These are phyloP conservation scores for Xenopus laevis DNA, from an alignment of 2,113 vertebrate genomes.

Conservation along the genomic window DNA sequence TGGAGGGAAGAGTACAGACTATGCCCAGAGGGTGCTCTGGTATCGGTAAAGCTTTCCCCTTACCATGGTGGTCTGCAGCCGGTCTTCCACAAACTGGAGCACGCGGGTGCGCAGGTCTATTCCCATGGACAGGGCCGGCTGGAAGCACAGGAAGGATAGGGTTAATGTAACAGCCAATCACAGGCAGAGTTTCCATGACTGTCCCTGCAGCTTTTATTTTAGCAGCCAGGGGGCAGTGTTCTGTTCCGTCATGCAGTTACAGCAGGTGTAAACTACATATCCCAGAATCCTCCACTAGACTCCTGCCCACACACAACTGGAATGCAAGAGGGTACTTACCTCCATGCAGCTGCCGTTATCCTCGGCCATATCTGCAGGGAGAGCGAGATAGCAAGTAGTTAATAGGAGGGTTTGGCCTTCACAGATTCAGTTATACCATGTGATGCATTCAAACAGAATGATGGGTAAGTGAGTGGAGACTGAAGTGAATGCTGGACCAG, in stretches of 20 bases:
- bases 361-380: conserved; percentile 54
- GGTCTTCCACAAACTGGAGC: conserved; percentile 71
- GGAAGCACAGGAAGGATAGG: conserved; percentile 14
- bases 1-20: no score
- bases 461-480: not conserved
- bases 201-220: no score
- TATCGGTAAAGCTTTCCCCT: not conserved
- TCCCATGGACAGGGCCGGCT: conserved; percentile 54
- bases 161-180: no score
- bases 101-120: conserved; percentile 60
- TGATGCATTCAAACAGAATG: not conserved
- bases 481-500: no score
- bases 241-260: no score
- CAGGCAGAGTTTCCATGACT: no score
- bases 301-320: no score
- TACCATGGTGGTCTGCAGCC: conserved; percentile 78
- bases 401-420: no score
- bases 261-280: no score
- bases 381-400: not conserved
- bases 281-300: no score
- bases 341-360: conserved; percentile 57
- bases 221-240: no score
- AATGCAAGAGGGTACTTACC: conserved; percentile 40
- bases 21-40: no score
- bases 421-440: not conserved